A percentile compares a stretch with the other conserved stretches of the same genome.
phyloP scores from a whole-genome alignment of 1,140 invertebrate species.

The Drosophila navojoa region DNA sequence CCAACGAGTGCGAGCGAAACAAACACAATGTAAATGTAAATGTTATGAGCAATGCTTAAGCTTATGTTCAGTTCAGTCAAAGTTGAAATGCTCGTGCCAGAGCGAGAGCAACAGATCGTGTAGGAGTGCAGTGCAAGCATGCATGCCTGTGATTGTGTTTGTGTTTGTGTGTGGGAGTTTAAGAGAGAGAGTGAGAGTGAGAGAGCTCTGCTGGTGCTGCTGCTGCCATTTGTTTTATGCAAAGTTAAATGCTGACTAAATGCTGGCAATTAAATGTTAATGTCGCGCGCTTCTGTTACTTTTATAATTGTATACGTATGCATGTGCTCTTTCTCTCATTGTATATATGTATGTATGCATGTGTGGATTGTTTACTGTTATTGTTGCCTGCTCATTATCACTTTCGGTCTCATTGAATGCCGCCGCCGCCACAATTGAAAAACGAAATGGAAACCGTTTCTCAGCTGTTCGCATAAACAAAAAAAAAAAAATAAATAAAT shows the following conservation, averaged over 20 bases:
- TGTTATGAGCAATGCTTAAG: constrained; percentile 15
- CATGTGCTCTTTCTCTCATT: constrained; percentile 1
- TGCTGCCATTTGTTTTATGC: constrained; percentile 73
- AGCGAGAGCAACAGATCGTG: constrained; percentile 13
- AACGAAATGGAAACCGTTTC: constrained; percentile 64
- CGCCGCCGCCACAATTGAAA: constrained; percentile 55
- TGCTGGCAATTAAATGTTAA: constrained; percentile 79
- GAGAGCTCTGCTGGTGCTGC: constrained; percentile 16
- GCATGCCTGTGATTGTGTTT: constrained; percentile 12
- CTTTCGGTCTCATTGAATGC: constrained; percentile 63
- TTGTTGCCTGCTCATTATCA: constrained; percentile 55
- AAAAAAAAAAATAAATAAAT: constrained; percentile 13
- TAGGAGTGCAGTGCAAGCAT: constrained; percentile 13
- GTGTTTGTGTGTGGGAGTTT: neutral
- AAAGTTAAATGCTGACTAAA: constrained; percentile 78
- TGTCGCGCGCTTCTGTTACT: constrained; percentile 49
- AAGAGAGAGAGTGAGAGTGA: constrained; percentile 6
- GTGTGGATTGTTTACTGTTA: constrained; percentile 26
- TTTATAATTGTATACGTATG: constrained; percentile 25
- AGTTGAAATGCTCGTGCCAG: constrained; percentile 12
- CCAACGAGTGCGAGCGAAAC: constrained; percentile 16
- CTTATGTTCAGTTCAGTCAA: constrained; percentile 16
- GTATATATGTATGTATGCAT: neutral
- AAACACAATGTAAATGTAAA: constrained; percentile 7
- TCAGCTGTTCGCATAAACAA: constrained; percentile 47